Conservation (phyloP, 2,113 vertebrate genomes). For the Muscicapa adusta region DNA sequence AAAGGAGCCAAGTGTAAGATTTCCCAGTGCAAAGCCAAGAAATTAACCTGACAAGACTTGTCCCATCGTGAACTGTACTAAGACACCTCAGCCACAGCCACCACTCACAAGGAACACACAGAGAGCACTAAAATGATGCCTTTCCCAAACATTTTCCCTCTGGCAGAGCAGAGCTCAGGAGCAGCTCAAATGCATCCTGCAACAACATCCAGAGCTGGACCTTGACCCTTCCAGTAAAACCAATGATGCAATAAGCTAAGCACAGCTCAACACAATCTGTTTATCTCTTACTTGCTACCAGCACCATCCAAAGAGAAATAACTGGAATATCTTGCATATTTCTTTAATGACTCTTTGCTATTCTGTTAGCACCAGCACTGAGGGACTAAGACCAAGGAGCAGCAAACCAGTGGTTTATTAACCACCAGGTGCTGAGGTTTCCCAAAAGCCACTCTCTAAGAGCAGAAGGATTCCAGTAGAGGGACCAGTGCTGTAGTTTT, state of each 20-base stretch:
- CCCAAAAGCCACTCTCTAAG: background rate
- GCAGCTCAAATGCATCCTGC: background rate
- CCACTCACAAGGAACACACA: accelerated
- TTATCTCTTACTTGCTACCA: background rate
- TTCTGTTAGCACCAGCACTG: background rate
- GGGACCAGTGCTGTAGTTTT: background rate
- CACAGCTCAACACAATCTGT: background rate
- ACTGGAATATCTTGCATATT: slow-evolving; percentile 42
- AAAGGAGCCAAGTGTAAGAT: background rate
- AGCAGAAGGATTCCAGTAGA: background rate
- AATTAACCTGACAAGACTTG: background rate
- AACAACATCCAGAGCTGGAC: background rate
- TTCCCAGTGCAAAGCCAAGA: background rate
- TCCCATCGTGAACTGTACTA: background rate
- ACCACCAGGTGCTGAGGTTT: background rate
- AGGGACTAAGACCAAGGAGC: background rate
- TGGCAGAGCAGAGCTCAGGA: background rate
- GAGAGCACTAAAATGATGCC: background rate
- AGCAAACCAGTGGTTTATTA: background rate
- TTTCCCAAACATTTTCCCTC: background rate
- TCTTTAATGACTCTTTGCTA: slow-evolving; percentile 7
- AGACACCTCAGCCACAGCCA: accelerated
- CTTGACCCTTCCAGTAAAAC: slow-evolving; percentile 22
- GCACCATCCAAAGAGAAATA: slow-evolving; percentile 42
- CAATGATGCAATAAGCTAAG: background rate